Evolutionary conservation across 2,888 invertebrate genomes (phyloP).

Genomic region (Nesidiocoris tenuis): DNA sequence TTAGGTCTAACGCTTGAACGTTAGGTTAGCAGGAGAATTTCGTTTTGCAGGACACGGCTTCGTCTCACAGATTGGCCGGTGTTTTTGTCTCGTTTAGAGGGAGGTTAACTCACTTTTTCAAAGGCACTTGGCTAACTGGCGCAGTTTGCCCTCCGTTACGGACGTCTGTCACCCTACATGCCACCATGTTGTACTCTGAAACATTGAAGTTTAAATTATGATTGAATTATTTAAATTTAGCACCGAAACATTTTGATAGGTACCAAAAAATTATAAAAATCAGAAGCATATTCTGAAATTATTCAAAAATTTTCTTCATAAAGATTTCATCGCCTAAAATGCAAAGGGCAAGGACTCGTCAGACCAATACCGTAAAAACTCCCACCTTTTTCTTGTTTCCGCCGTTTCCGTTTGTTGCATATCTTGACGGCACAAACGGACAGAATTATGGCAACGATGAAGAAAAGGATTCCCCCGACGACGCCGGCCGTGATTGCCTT

Average conservation of each 20-base stretch:
- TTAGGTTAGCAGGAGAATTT: not conserved
- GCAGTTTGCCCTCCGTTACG: slow-evolving; percentile 77
- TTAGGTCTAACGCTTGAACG: not conserved
- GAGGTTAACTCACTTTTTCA: slow-evolving; percentile 83
- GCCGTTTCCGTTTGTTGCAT: slow-evolving; percentile 93
- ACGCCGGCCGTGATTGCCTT: slow-evolving; percentile 95
- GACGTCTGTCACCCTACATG: slow-evolving; percentile 91
- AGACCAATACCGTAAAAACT: no score
- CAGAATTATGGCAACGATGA: slow-evolving; percentile 94
- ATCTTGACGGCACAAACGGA: slow-evolving; percentile 97
- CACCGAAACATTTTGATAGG: not conserved
- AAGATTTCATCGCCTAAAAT: no score
- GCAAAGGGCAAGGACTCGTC: no score
- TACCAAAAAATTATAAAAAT: no score
- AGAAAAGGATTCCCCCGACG: slow-evolving; percentile 94
- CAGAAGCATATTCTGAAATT: not conserved
- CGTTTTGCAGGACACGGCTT: not conserved
- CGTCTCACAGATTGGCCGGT: not conserved
- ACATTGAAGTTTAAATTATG: slow-evolving; percentile 52
- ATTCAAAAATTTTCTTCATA: no score
- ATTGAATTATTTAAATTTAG: not conserved
- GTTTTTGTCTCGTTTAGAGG: not conserved
- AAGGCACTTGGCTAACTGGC: slow-evolving; percentile 95
- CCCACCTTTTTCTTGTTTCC: slow-evolving; percentile 98
- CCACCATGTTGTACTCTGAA: slow-evolving; percentile 98